Percentiles rank a stretch among this genome's conserved stretches.
Conservation (phyloP, 1,140 invertebrate species). For the Atta colombica region DNA sequence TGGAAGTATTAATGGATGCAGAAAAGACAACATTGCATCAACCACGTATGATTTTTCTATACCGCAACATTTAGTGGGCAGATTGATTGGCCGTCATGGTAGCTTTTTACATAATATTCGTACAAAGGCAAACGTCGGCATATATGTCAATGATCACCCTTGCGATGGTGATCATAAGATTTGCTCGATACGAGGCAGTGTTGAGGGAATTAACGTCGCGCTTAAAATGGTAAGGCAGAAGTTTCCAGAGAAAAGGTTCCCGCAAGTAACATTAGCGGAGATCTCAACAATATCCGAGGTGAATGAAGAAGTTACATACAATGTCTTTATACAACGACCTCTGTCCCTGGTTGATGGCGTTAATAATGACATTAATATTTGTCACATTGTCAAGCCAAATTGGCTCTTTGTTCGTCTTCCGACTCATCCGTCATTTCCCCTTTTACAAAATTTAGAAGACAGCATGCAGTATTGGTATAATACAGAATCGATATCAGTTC, state of each 20-base stretch:
- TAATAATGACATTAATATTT: constrained; percentile 96
- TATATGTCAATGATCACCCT: constrained; percentile 93
- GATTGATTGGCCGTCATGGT: constrained; percentile 95
- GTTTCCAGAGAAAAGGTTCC: constrained; percentile 93
- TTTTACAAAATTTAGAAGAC: constrained; percentile 92
- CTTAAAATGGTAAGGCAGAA: constrained; percentile 93
- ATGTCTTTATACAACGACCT: constrained; percentile 83
- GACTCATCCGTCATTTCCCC: constrained; percentile 95
- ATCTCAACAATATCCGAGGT: constrained; percentile 86
- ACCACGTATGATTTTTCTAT: constrained; percentile 92
- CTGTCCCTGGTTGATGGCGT: constrained; percentile 95
- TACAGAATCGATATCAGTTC: constrained; percentile 89
- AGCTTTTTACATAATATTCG: constrained; percentile 94
- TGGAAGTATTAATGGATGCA: constrained; percentile 88
- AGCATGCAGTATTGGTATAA: constrained; percentile 91
- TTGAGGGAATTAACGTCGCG: constrained; percentile 92
- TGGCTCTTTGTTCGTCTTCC: constrained; percentile 98
- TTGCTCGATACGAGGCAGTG: constrained; percentile 94
- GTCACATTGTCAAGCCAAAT: constrained; percentile 93
- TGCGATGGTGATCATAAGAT: constrained; percentile 91
- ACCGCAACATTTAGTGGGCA: constrained; percentile 93
- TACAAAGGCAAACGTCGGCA: constrained; percentile 91
- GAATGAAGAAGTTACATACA: constrained; percentile 68
- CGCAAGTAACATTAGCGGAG: constrained; percentile 92
- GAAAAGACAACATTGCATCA: constrained; percentile 78